Evolutionary conservation across 2,797 vertebrate genomes (phyloP), one percentile per base, ranked within the genome.

Genomic region (Australoheros facetus): DNA sequence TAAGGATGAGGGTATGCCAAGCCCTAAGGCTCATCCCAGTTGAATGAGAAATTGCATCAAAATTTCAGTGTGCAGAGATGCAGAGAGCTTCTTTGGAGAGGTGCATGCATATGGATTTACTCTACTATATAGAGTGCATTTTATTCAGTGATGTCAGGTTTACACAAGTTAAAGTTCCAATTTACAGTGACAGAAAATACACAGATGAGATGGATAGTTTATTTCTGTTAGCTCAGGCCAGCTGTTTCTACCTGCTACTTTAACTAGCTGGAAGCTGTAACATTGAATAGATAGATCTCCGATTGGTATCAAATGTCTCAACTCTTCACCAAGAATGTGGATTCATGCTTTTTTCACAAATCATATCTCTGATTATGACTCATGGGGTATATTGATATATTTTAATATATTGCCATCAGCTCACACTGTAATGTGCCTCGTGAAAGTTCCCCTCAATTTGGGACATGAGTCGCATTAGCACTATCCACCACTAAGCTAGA

Each of bases 41-140:
- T 82, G 69, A 59, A 77, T 45, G 77, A 72, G 76, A 77, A 69
- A 53, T 60, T 60, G 3, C 74, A 87, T 87, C 16, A 77, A 84
- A 78, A 70, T 75, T 76, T 85, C 73, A 84, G 58, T 58, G 51
- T 70, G 73, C 30, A 66, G 23, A 45, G 62, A 66, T 45, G 23
- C 39, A 28, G 23, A 28, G 39, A 66, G 14, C 62, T 48, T 48
- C 23, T 26, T 66, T 66, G 17, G 39, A 28, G 23, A 4, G 14
- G 8, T 45, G 23, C 23, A 48, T 5, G 26, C 39, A 45, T 64
- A 64, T 45, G 37, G 60, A 26, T 45, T 45, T 66, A 19, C 60
- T 5, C 45, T 45, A 66, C 39, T 28, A 28, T 66, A 48, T 66
- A 48, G 23, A 45, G 60, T 19, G 42, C 21, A 66, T 64, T 64